Evolutionary conservation across 2,113 vertebrate genomes (phyloP), one percentile per base, ranked within the genome.

Genomic region (Chaetodon trifascialis): DNA sequence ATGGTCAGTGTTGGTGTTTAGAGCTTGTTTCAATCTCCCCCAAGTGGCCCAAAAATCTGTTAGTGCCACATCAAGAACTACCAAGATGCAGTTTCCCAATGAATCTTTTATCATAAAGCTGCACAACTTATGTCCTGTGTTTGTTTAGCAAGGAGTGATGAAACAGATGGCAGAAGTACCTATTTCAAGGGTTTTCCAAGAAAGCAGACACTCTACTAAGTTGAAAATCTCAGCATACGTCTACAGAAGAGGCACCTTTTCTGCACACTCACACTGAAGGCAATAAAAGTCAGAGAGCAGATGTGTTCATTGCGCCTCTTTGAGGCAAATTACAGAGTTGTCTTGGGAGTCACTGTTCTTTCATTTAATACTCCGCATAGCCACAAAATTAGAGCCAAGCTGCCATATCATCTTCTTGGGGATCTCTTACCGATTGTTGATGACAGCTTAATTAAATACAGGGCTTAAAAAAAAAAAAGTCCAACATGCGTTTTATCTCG

Each of bases 361-460:
- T 87, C 73, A 83, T 93, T 82, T 88, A 73, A 75, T 76, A 78
- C 63, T 67, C 86, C 65, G 59, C 85, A 68, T 65, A 65, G 64
- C 81, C 82, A 63, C 83, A 88, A 72, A 85, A 89, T 79, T 81
- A 52, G 52, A 86, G 84, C 81, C 68, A 72, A 73, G 58, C 75
- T 78, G 58, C 78, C 66, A 15, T 66, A 44, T 86, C 80, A 86
- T 88, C 79, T 82, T 89, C 82, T 49, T 30, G 21, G 42, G 78
- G 66, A 89, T 89, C 62, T 74, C 62, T 82, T 51, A 77, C 54
- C 1, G 17, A 74, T 86, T 82, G 56, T 73, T 82, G 74, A 87
- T 82, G 85, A 89, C 86, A 84, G 79, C 42, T 47, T 88, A 74
- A 91, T 92, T 90, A 85, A 88, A 90, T 82, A 67, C 66, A 59